Conservation (phyloP, 2,797 vertebrate genomes). For the Pangasius djambal region DNA sequence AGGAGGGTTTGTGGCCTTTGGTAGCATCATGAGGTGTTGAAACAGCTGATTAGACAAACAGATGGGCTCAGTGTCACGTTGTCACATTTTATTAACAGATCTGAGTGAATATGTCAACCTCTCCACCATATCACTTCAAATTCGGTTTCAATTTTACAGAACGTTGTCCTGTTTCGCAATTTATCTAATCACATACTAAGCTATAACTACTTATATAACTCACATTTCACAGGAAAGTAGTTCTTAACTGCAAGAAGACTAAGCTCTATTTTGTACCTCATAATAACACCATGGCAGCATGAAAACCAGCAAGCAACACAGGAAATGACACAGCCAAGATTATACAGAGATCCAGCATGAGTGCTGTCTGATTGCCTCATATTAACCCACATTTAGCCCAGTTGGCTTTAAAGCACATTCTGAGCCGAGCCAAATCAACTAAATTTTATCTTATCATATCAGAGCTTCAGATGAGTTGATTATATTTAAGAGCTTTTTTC, state of each 20-base stretch:
- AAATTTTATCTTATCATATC: slow-evolving; percentile 28
- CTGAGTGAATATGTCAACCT: slow-evolving; percentile 64
- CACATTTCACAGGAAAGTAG: slow-evolving; percentile 26
- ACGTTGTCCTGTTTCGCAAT: slow-evolving; percentile 38
- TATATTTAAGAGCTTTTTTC: background rate
- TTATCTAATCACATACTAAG: slow-evolving; percentile 54
- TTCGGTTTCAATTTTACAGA: background rate
- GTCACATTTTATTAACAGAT: slow-evolving; percentile 64
- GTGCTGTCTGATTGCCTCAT: slow-evolving; percentile 31
- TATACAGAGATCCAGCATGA: slow-evolving; percentile 14
- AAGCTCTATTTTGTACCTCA: slow-evolving; percentile 2
- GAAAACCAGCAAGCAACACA: slow-evolving; percentile 10
- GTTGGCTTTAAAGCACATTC: slow-evolving; percentile 7
- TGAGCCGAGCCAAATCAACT: slow-evolving; percentile 18
- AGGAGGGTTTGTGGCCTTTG: slow-evolving; percentile 44
- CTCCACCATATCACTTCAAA: slow-evolving; percentile 51
- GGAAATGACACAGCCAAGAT: slow-evolving; percentile 25
- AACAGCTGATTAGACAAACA: slow-evolving; percentile 52
- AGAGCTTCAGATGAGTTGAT: slow-evolving; percentile 12
- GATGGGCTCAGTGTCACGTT: slow-evolving; percentile 56
- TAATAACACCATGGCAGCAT: slow-evolving; percentile 4
- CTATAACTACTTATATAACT: slow-evolving; percentile 1
- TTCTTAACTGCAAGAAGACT: background rate
- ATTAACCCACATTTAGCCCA: slow-evolving; percentile 17
- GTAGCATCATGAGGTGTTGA: slow-evolving; percentile 42